Base-by-base conservation (phyloP, 2,888 invertebrate genomes). In the Drosophila fungiperda region DNA sequence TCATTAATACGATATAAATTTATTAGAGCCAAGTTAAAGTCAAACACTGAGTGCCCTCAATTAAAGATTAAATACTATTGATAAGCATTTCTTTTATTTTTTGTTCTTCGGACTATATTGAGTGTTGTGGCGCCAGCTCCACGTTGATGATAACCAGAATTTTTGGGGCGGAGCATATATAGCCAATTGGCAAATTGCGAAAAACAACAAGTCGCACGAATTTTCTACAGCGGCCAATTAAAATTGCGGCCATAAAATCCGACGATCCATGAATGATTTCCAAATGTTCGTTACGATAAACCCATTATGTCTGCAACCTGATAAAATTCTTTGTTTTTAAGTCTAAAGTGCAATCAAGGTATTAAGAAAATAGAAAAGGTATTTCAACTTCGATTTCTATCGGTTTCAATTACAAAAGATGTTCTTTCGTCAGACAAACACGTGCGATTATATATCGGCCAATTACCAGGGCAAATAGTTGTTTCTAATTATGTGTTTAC, bases 401-500 rank as follows among this genome's bases (percentile, higher is more conserved):
- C 53, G 42, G 17, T 65, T 62, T 20, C 71, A 78, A 83, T 83
- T 74, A 71, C 12, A 3, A 26, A 62, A 65, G 17, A 52, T 29
- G 50, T 42, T 11, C 64, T 33, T 45, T 53, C 45, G 15, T 40
- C 29, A 12, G 40, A 49, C 52, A 32, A 26, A 69, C 69, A 63
- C 61, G 78, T 60, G 60, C 20, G 12, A 33, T 15, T 26, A 17
- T 62, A 12, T 40, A 12, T 12, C 9, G n/a, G 7, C 42, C 79
- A 79, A 78, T 78, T 78, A 79, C 36, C 52, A 55, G 32, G 48
- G 70, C 76, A 75, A 78, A 78, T 78, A 79, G 61, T 59, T 68
- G 54, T 29, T 40, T 7, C 68, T 87, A 84, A 87, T 84, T 87
- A 85, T 20, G 76, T 68, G 76, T 74, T 75, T 83, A 80, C 85